Percentiles rank a stretch among this genome's conserved stretches.
Evolutionary conservation across 2,113 vertebrate species (phyloP).

Genomic region (Heptranchias perlo): DNA sequence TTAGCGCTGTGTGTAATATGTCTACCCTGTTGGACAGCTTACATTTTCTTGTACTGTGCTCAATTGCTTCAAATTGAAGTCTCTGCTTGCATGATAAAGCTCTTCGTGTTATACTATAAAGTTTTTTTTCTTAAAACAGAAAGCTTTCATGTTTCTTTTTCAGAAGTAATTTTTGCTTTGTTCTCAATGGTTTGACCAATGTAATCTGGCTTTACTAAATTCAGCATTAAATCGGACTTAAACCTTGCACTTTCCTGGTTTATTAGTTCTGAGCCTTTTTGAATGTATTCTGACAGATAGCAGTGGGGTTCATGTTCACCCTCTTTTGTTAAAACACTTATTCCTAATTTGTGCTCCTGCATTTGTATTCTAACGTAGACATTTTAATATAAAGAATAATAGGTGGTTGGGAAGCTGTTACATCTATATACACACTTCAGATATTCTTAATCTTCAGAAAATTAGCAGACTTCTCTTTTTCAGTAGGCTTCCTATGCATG

Average conservation of each 20-base stretch:
- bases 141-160: background rate
- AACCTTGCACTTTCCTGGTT: background rate
- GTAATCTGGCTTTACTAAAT: background rate
- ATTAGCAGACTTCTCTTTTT: background rate
- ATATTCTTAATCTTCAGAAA: background rate
- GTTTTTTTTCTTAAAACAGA: background rate
- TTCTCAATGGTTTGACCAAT: background rate
- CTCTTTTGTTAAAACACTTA: background rate
- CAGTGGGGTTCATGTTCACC: background rate
- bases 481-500: background rate
- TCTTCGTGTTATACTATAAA: background rate
- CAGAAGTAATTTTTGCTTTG: background rate
- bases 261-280: background rate
- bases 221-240: background rate
- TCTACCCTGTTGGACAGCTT: background rate
- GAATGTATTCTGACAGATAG: background rate
- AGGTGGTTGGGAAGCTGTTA: background rate
- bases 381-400: background rate
- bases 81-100: background rate
- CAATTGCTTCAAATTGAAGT: slow-evolving; percentile 8
- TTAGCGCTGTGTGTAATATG: background rate
- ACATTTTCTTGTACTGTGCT: background rate
- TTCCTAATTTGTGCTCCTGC: background rate
- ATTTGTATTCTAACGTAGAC: background rate
- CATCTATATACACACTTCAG: background rate